Base-by-base conservation (phyloP, 2,888 invertebrate genomes). In the Limnephilus marmoratus region DNA sequence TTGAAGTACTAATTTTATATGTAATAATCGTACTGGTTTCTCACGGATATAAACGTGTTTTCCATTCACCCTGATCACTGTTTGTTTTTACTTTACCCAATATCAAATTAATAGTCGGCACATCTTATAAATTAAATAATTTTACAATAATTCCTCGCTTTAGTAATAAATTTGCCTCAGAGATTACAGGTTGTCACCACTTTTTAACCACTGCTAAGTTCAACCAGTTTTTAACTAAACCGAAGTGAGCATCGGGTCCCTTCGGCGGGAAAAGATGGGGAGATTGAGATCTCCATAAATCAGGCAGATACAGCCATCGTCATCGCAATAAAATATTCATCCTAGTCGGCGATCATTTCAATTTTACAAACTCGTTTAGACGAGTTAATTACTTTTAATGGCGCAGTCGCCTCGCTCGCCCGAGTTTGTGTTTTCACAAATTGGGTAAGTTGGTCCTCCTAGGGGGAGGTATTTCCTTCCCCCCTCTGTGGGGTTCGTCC, bases 371-470 rank as follows among this genome's bases (percentile, higher is more conserved):
- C 92, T 93, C 91, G 90, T 91, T 93, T 91, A 87, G 90, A 91
- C 81, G 90, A 93, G 93, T 93, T 93, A 93, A 93, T 93, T 93
- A 93, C 93, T 93, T 93, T 93, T 93, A 93, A 93, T 93, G 92
- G 92, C 87, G 92, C 85, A 90, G 85, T 85, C 91, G 90, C 90
- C 90, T 45, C 81, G 88, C 93, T 81, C 86, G 68, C 87, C 91
- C 81, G 88, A 92, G 88, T 91, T 88, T 92, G 92, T 91, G 92
- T 91, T 91, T 90, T 90, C 92, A 49, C 92, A 93, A 93, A 93
- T 91, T 91, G 91, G 90, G 90, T 90, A 93, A 93, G 87, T 91
- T 91, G 85, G 85, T 31, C 89, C 88, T 82, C 80, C 80, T 24
- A 4, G 80, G 85, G 85, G 85, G 68, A 34, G 45, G 81, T n/a